Evolutionary conservation across 2,888 invertebrate genomes (phyloP).

Genomic region (Cheilosia urbana): DNA sequence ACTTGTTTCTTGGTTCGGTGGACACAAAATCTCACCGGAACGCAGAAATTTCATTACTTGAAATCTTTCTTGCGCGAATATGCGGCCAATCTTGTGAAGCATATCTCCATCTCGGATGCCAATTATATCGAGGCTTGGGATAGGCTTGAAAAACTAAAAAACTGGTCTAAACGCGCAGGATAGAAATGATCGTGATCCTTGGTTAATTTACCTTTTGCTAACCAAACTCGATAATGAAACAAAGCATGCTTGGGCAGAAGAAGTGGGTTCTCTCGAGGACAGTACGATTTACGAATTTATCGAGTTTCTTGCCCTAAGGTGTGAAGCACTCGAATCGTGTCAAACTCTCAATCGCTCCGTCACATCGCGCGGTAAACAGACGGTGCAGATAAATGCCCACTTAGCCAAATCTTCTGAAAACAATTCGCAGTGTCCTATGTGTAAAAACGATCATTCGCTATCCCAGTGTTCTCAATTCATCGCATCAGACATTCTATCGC

Average conservation of each 20-base stretch:
- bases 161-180: constrained; percentile 11
- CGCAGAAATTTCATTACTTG: constrained; percentile 69
- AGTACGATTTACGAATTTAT: background rate
- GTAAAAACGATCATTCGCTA: background rate
- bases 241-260: background rate
- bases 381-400: constrained; percentile 7
- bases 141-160: constrained; percentile 9
- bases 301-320: background rate
- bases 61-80: constrained; percentile 60
- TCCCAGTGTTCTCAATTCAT: too few relatives aligned
- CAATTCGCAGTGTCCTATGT: constrained; percentile 17
- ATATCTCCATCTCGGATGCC: constrained; percentile 60
- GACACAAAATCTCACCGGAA: constrained; percentile 50
- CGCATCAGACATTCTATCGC: too few relatives aligned
- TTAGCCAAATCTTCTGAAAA: background rate
- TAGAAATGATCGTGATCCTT: constrained; percentile 17
- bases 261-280: background rate
- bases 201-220: constrained; percentile 17
- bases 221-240: constrained; percentile 10
- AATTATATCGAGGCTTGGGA: constrained; percentile 53
- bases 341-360: background rate
- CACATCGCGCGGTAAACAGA: background rate
- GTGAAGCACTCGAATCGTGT: constrained; percentile 7
- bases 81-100: constrained; percentile 61
- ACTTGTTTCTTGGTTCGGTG: constrained; percentile 63